A percentile compares a stretch with the other conserved stretches of the same genome.
These are phyloP conservation scores for Porites evermanni DNA, from an alignment of 92 coral and sea anemone genomes.

Conservation along the genomic window DNA sequence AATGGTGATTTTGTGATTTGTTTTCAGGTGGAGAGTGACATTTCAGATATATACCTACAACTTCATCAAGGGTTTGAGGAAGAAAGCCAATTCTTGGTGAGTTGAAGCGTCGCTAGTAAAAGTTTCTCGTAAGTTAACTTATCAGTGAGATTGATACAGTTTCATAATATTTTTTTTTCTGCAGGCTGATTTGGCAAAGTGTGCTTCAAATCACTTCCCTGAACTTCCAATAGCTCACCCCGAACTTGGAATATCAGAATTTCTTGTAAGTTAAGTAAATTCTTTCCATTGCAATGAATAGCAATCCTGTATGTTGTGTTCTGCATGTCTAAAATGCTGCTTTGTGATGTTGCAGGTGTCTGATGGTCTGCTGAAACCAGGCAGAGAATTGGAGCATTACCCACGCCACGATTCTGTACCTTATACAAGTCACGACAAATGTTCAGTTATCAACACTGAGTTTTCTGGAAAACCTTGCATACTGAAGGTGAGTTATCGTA, in stretches of 20 bases:
- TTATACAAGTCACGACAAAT: slow-evolving; percentile 36
- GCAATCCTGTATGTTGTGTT: neutral
- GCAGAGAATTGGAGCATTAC: slow-evolving; percentile 80
- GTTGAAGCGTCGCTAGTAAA: slow-evolving; percentile 15
- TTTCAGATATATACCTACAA: slow-evolving; percentile 63
- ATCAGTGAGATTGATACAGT: neutral
- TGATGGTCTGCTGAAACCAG: slow-evolving; percentile 82
- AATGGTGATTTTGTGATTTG: neutral
- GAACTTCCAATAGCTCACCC: slow-evolving; percentile 85
- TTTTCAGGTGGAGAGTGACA: slow-evolving; percentile 77
- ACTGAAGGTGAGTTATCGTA: slow-evolving; percentile 57
- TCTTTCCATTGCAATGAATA: neutral
- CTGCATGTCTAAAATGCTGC: neutral
- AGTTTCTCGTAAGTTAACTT: neutral
- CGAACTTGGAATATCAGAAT: slow-evolving; percentile 75
- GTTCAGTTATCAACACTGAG: slow-evolving; percentile 59
- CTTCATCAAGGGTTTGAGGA: slow-evolving; percentile 78
- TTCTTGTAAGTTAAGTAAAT: slow-evolving; percentile 52
- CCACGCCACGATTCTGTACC: slow-evolving; percentile 62
- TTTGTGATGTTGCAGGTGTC: slow-evolving; percentile 60
- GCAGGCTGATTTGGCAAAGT: slow-evolving; percentile 69
- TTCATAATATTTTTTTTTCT: neutral
- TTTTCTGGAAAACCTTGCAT: slow-evolving; percentile 73
- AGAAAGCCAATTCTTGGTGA: slow-evolving; percentile 72
- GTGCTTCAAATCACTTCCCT: slow-evolving; percentile 79